Evolutionary conservation across 2,888 invertebrate species (phyloP), one percentile per base, ranked within the genome.

Genomic region (Hemaris fuciformis): DNA sequence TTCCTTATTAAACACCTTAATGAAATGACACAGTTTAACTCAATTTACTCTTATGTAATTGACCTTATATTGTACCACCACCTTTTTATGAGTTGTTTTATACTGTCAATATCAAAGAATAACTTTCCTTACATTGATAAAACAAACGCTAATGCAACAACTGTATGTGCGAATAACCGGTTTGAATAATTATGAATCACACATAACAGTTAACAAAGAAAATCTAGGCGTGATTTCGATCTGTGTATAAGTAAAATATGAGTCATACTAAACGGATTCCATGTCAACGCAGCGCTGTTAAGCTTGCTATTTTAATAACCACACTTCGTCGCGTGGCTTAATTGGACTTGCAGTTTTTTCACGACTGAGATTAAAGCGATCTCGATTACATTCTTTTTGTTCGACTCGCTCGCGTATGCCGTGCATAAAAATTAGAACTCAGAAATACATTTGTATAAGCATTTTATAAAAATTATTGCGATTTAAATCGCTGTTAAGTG

Each of bases 301-400:
- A 83, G 83, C 85, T 80, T 79, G 77, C 79, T 74, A 76, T 80
- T 79, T 77, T 73, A 69, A 69, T 73, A 53, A 31, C 53, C 27
- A 82, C 83, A 82, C 80, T 80, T 73, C 77, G 81, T 72, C 80
- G 82, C 81, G 70, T 82, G 69, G 72, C 76, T 77, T 88, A 87
- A 89, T 87, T 87, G 79, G 77, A 71, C 73, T 71, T 78, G 81
- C 84, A 72, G 80, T 84, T 86, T 79, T 80, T 78, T 71, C 58
- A 75, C 75, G 70, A 76, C 78, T 74, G 73, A 76, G 76, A 80
- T 76, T 75, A 77, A 76, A 74, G 71, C 75, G 74, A 69, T 68
- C 71, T 69, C 71, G 73, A 80, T 82, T 77, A 76, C 73, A 74
- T 69, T 70, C 66, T 73, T 75, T 74, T 74, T 71, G 70, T 75